These are phyloP conservation scores for Myotis daubentonii DNA, from an alignment of 2,797 vertebrate species.

Conservation along the genomic window DNA sequence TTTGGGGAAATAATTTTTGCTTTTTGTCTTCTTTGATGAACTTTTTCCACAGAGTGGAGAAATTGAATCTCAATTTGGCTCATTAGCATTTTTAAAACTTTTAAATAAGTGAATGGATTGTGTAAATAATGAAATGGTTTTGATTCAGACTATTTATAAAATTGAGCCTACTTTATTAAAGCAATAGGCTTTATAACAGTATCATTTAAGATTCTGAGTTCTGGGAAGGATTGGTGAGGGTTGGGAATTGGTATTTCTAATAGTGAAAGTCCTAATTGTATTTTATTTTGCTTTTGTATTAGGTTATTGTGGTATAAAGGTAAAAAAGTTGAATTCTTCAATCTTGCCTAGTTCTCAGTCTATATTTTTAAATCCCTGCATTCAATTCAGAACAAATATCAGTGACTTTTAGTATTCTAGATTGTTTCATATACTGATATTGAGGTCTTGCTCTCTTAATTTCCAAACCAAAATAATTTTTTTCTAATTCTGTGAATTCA, in stretches of 20 bases:
- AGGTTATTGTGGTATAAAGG: neutral
- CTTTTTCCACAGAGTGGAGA: neutral
- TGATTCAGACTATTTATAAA: conserved; percentile 26
- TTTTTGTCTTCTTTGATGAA: conserved; percentile 28
- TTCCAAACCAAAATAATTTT: conserved; percentile 48
- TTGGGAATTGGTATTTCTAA: neutral
- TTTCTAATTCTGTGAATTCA: conserved; percentile 15
- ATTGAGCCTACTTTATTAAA: neutral
- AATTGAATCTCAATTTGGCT: neutral
- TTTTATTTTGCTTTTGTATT: neutral
- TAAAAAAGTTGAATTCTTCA: neutral
- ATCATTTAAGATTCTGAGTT: conserved; percentile 22
- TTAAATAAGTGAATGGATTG: conserved; percentile 16
- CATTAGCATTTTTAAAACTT: conserved; percentile 2
- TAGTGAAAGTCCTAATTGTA: neutral
- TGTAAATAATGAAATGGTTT: conserved; percentile 50
- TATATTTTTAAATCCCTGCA: neutral
- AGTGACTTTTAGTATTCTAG: neutral
- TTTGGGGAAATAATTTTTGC: neutral
- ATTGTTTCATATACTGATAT: neutral
- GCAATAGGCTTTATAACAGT: neutral
- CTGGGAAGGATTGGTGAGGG: neutral
- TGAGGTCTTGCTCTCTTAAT: conserved; percentile 34
- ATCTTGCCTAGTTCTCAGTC: neutral
- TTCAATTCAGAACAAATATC: conserved; percentile 18